Percentiles rank a stretch among this genome's conserved stretches.
phyloP scores from a whole-genome alignment of 2,113 vertebrate genomes.

The Recurvirostra avosetta region DNA sequence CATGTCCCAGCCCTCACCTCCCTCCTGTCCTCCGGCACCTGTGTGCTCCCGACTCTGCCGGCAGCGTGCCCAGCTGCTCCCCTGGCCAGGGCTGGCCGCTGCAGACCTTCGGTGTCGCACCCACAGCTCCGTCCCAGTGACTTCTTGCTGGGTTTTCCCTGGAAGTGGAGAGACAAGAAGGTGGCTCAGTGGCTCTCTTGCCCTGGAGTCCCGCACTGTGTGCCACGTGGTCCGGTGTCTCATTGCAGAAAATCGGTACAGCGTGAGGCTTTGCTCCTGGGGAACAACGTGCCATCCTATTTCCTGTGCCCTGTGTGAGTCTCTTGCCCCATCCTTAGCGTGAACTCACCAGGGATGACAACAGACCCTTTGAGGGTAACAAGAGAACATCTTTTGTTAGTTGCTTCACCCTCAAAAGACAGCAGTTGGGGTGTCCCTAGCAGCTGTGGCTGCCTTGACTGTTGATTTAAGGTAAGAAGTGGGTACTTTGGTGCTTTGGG shows the following conservation, averaged over 20 bases:
- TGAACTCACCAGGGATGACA: neutral
- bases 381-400: neutral
- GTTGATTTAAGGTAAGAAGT: neutral
- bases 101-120: too few species aligned
- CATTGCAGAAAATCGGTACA: neutral
- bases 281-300: accelerated
- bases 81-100: accelerated
- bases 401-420: neutral
- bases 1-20: accelerated
- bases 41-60: accelerated
- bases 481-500: neutral
- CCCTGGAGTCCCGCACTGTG: neutral
- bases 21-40: neutral
- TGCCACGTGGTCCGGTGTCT: neutral
- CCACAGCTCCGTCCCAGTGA: neutral
- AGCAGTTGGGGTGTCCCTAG: neutral
- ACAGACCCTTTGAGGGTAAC: too few species aligned
- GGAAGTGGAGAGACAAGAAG: neutral
- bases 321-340: neutral
- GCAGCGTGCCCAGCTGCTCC: too few species aligned
- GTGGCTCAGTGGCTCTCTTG: neutral
- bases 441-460: neutral
- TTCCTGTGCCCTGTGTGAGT: neutral
- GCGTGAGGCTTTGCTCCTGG: neutral
- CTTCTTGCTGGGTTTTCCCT: neutral